phyloP scores from a whole-genome alignment of 2,888 invertebrate species.

The Flexamia atlantica region DNA sequence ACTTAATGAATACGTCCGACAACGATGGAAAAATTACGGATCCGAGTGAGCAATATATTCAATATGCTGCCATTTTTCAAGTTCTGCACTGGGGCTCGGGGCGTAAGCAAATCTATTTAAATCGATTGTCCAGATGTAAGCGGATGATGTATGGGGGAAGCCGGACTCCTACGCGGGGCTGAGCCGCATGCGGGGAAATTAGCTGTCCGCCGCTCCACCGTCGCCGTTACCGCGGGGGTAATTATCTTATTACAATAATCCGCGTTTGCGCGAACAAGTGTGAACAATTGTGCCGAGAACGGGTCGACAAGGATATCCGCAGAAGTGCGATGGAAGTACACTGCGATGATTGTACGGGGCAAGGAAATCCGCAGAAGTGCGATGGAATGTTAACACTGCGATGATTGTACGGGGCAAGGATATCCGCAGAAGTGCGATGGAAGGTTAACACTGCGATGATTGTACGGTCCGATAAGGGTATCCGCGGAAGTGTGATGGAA shows the following conservation, averaged over 20 bases:
- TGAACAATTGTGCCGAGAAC: constrained; percentile 15
- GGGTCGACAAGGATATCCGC: not conserved
- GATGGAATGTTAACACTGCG: too few relatives aligned
- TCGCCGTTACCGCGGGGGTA: constrained; percentile 10
- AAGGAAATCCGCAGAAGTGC: too few relatives aligned
- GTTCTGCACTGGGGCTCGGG: constrained; percentile 55
- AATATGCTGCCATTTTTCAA: constrained; percentile 57
- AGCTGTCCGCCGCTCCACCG: constrained; percentile 28
- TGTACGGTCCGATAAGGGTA: too few relatives aligned
- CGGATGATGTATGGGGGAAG: constrained; percentile 52
- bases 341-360: too few relatives aligned
- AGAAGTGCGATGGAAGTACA: too few relatives aligned
- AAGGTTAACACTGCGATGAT: too few relatives aligned
- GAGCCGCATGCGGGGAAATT: constrained; percentile 54
- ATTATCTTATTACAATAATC: constrained; percentile 58
- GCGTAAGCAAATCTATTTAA: constrained; percentile 59
- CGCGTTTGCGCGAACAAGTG: constrained; percentile 13
- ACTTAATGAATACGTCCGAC: constrained; percentile 38
- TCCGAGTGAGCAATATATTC: constrained; percentile 47
- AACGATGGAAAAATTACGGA: constrained; percentile 15
- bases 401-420: too few relatives aligned
- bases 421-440: too few relatives aligned
- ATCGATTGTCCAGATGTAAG: constrained; percentile 55
- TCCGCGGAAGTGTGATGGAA: too few relatives aligned
- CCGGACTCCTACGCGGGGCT: constrained; percentile 57